Evolutionary conservation across 2,113 vertebrate genomes (phyloP).

Genomic region (Pipra filicauda): DNA sequence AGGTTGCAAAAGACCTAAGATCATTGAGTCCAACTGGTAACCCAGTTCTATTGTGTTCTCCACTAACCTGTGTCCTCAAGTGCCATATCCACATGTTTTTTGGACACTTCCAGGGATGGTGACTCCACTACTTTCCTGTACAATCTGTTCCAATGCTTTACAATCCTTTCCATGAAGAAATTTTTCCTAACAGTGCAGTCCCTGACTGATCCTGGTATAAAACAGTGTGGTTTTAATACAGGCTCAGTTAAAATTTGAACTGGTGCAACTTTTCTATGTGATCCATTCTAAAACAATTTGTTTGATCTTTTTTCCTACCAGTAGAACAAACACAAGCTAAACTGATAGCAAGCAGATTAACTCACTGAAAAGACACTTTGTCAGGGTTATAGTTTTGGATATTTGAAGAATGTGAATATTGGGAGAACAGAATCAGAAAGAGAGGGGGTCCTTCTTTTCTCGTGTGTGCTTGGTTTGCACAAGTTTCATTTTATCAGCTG

Average conservation of each 20-base stretch:
- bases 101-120: neutral
- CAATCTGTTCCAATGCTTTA: neutral
- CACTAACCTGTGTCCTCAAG: neutral
- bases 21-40: neutral
- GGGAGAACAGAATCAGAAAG: neutral
- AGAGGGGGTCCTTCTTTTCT: neutral
- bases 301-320: neutral
- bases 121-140: too few species aligned
- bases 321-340: neutral
- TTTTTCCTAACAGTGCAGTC: neutral
- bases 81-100: too few species aligned
- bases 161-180: neutral
- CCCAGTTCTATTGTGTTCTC: neutral
- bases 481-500: neutral
- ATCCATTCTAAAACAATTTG: neutral
- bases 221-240: neutral
- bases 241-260: neutral
- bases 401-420: neutral
- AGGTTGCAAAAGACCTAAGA: neutral
- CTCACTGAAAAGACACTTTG: neutral
- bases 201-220: neutral
- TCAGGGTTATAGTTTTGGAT: neutral
- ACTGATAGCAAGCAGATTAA: neutral
- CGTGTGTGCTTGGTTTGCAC: neutral
- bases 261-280: neutral